Evolutionary conservation across 2,888 invertebrate species (phyloP), one percentile per base, ranked within the genome.

Genomic region (Digitonthophagus gazella): DNA sequence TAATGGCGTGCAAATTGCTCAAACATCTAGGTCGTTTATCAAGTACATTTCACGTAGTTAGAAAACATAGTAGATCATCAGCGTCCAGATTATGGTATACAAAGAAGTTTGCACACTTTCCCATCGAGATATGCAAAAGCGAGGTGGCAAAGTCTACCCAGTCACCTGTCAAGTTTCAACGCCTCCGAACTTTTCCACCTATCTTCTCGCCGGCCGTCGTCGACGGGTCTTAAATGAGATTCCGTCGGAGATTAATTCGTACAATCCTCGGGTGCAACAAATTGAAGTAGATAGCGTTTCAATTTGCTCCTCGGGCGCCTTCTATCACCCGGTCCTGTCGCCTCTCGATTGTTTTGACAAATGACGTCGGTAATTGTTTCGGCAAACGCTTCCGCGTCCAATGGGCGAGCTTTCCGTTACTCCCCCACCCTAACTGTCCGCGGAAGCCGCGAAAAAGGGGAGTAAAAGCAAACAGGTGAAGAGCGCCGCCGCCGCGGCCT

Each of bases 261-360:
- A 18, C 61, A 18, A 16, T 61, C 18, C 18, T 18, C 61, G 61
- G 61, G 61, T 61, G 61, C 20, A 18, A 19, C 61, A 61, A 19
- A 61, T 61, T 18, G 61, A 61, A 61, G 20, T 18, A 61, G 61
- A 61, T 61, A 18, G 19, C 16, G 18, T 19, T 61, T 61, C 61
- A 61, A 61, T 61, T 61, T 61, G 61, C 61, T 18, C 61, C 28
- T 44, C 28, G 28, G 28, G 28, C 20, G 61, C 20, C 61, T 20
- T 18, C 61, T 61, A 61, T 61, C 61, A 18, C 19, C 61, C 8
- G 16, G 20, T 20, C 18, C 61, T 15, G 19, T 18, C 61, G 61
- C 61, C 61, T 20, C 18, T n/a, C 61, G 61, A 61, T 61, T 61
- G 61, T 61, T 61, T 19, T 61, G 61, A 61, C 61, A 61, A 61